Evolutionary conservation across 2,888 invertebrate species (phyloP).

Genomic region (Ypsolopha sequella): DNA sequence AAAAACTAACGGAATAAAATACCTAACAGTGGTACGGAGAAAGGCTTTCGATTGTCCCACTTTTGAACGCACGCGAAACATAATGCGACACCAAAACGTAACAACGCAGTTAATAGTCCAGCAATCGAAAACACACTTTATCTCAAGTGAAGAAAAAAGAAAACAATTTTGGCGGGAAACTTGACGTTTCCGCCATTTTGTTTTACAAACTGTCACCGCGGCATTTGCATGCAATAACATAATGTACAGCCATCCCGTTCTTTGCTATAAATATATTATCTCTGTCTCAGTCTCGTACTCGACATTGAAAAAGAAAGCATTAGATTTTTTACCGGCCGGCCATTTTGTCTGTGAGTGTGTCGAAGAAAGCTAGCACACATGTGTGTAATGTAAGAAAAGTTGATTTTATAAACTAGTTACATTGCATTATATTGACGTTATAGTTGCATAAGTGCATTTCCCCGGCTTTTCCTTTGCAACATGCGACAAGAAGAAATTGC

Average conservation of each 20-base stretch:
- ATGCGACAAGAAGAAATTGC: conserved; percentile 18
- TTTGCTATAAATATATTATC: conserved; percentile 20
- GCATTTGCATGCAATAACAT: conserved; percentile 40
- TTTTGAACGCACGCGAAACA: conserved; percentile 62
- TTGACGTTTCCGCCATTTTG: conserved; percentile 36
- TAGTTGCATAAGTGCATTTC: conserved; percentile 66
- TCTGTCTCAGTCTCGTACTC: conserved; percentile 30
- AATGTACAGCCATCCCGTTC: conserved; percentile 36
- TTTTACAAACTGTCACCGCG: conserved; percentile 23
- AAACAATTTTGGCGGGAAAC: conserved; percentile 36
- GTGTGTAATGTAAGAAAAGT: conserved; percentile 67
- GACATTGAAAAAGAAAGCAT: conserved; percentile 70
- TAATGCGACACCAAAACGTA: conserved; percentile 32
- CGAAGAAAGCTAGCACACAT: conserved; percentile 64
- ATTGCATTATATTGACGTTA: conserved; percentile 38
- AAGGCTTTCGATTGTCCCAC: conserved; percentile 71
- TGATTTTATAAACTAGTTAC: conserved; percentile 48
- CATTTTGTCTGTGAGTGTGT: conserved; percentile 45
- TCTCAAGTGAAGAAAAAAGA: conserved; percentile 21
- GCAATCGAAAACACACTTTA: conserved; percentile 26
- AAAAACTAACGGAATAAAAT: conserved; percentile 71
- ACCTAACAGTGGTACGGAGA: conserved; percentile 62
- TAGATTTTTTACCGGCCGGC: conserved; percentile 41
- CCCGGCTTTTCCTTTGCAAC: conserved; percentile 19
- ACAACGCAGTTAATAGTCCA: conserved; percentile 22